Evolutionary conservation across 2,113 vertebrate species (phyloP).

Genomic region (Callorhinus ursinus): DNA sequence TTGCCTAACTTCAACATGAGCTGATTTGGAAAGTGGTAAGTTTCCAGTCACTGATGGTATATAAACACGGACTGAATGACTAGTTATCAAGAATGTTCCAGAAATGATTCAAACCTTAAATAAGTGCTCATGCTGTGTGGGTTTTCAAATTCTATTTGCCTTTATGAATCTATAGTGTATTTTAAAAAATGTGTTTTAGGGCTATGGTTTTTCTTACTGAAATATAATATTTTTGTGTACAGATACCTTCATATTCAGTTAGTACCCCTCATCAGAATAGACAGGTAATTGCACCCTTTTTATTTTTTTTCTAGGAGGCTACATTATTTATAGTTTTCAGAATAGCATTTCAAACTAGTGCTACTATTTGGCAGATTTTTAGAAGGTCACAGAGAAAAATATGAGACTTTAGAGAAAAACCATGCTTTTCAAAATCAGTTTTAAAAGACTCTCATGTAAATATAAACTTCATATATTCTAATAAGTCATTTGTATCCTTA

Average conservation of each 20-base stretch:
- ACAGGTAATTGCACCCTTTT: background rate
- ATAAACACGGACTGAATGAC: background rate
- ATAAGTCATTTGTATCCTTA: background rate
- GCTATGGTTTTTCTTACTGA: background rate
- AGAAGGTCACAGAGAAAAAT: background rate
- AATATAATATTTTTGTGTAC: background rate
- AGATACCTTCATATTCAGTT: background rate
- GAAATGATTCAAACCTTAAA: background rate
- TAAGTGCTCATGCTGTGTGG: background rate
- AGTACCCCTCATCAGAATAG: background rate
- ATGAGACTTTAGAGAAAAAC: background rate
- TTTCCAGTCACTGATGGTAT: background rate
- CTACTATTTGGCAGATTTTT: background rate
- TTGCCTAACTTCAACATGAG: background rate
- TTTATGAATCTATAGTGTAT: background rate
- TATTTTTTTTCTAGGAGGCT: background rate
- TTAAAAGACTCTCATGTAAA: background rate
- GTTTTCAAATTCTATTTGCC: background rate
- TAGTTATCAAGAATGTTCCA: background rate
- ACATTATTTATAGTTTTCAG: constrained; percentile 36
- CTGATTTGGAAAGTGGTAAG: background rate
- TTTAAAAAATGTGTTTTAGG: background rate
- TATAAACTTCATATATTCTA: background rate
- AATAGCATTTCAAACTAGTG: constrained; percentile 7
- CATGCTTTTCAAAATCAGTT: background rate